phyloP scores from a whole-genome alignment of 2,888 invertebrate species.

The Drosophila nr. perissopoda region DNA sequence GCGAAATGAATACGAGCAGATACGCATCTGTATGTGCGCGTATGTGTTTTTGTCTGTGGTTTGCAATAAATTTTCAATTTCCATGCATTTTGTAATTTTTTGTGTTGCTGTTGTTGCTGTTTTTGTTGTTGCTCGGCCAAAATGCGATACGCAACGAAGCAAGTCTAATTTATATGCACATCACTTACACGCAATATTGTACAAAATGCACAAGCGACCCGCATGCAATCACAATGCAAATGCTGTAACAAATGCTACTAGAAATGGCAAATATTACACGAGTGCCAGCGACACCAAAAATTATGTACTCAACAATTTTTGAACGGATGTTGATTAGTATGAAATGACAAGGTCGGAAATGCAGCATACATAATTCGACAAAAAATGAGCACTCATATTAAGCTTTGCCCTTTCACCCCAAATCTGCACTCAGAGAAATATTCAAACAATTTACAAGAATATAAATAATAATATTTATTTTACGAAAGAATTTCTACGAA shows the following conservation, averaged over 20 bases:
- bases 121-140: conserved; percentile 4
- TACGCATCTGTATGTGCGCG: background rate
- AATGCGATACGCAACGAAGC: conserved; percentile 45
- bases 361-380: conserved; percentile 26
- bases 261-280: conserved; percentile 36
- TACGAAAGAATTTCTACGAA: background rate
- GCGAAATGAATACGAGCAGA: conserved; percentile 22
- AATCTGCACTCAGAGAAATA: background rate
- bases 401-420: background rate
- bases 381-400: conserved; percentile 1
- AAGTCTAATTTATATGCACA: conserved; percentile 74
- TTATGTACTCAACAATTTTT: conserved; percentile 38
- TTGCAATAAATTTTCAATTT: conserved; percentile 75
- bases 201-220: conserved; percentile 25
- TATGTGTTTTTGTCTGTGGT: conserved; percentile 4
- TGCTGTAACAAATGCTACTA: conserved; percentile 36
- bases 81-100: conserved; percentile 40
- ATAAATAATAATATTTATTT: background rate
- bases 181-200: conserved; percentile 59
- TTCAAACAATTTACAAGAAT: no score
- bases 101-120: background rate
- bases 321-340: conserved; percentile 80
- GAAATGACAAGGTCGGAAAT: conserved; percentile 78
- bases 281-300: conserved; percentile 8
- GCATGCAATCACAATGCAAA: conserved; percentile 41